These are phyloP conservation scores for Caenorhabditis parvicauda DNA, from an alignment of 2,888 invertebrate genomes.

Conservation along the genomic window DNA sequence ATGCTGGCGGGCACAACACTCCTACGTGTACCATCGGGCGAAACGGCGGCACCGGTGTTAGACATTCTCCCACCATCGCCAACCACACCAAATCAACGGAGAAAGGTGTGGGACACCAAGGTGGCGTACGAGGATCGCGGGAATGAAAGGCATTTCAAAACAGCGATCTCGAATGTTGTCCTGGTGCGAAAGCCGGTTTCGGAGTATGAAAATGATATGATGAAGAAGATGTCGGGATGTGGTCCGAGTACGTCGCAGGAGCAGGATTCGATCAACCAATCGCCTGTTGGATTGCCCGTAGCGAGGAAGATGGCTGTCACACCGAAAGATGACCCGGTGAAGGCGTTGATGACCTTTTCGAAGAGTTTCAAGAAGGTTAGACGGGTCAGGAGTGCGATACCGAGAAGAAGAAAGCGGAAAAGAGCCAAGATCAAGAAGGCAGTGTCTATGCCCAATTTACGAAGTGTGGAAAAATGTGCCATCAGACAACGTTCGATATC, in stretches of 20 bases:
- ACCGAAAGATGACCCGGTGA: constrained; percentile 26
- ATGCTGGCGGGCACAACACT: background rate
- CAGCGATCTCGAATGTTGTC: constrained; percentile 12
- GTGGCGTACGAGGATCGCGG: constrained; percentile 18
- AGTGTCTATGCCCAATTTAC: constrained; percentile 19
- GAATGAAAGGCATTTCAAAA: constrained; percentile 16
- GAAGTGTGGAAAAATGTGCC: constrained; percentile 10
- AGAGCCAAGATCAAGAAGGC: constrained; percentile 19
- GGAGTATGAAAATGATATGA: too few relatives aligned
- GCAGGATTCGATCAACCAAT: too few relatives aligned
- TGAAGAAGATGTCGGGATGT: too few relatives aligned
- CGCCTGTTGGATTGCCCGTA: too few relatives aligned
- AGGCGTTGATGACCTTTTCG: constrained; percentile 52
- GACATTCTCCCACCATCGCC: background rate
- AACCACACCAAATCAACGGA: background rate
- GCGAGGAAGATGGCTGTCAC: too few relatives aligned
- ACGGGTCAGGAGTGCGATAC: constrained; percentile 24
- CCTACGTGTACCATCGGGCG: background rate
- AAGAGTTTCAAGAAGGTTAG: constrained; percentile 61
- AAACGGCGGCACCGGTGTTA: background rate
- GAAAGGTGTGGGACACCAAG: background rate
- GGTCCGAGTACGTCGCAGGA: too few relatives aligned
- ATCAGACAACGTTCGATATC: constrained; percentile 31
- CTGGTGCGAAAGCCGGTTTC: constrained; percentile 10
- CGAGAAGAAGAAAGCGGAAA: constrained; percentile 35